Evolutionary conservation across 2,888 invertebrate species (phyloP).

Genomic region (Brachyopa scutellaris): DNA sequence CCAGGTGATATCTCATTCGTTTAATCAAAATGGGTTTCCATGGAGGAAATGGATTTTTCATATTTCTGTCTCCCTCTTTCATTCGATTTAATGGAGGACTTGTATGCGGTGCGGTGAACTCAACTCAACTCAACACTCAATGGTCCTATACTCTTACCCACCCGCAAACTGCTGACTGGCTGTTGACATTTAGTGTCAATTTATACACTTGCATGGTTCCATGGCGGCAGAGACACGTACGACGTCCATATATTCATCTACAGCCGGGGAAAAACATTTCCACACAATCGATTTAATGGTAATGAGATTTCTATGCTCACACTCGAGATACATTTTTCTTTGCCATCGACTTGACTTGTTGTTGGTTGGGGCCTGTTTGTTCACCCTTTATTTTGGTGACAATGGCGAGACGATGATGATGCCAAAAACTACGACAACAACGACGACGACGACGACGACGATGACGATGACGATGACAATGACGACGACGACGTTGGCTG

Average conservation of each 20-base stretch:
- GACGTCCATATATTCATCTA: constrained; percentile 8
- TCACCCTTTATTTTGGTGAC: constrained; percentile 57
- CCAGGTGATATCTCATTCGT: constrained; percentile 64
- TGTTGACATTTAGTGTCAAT: constrained; percentile 72
- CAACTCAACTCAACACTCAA: neutral
- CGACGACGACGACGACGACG: constrained; percentile 13
- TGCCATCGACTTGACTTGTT: constrained; percentile 31
- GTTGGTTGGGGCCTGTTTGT: constrained; percentile 17
- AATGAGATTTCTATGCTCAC: constrained; percentile 71
- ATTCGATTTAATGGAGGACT: constrained; percentile 1
- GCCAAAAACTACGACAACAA: constrained; percentile 24
- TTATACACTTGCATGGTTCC: constrained; percentile 68
- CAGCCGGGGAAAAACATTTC: constrained; percentile 58
- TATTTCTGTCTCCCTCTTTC: neutral
- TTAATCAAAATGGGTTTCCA: constrained; percentile 66
- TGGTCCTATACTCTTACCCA: constrained; percentile 23
- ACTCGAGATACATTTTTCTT: constrained; percentile 65
- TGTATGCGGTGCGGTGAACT: too few species aligned
- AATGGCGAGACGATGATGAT: constrained; percentile 48
- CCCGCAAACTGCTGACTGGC: constrained; percentile 63
- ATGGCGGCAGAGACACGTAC: constrained; percentile 1
- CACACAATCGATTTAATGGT: constrained; percentile 73
- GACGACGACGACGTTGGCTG: constrained; percentile 2
- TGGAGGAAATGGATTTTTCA: constrained; percentile 38
- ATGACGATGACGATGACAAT: constrained; percentile 27